Percentiles rank a stretch among this genome's conserved stretches.
Evolutionary conservation across 2,797 vertebrate genomes (phyloP).

Genomic region (Urosaurus nigricauda): DNA sequence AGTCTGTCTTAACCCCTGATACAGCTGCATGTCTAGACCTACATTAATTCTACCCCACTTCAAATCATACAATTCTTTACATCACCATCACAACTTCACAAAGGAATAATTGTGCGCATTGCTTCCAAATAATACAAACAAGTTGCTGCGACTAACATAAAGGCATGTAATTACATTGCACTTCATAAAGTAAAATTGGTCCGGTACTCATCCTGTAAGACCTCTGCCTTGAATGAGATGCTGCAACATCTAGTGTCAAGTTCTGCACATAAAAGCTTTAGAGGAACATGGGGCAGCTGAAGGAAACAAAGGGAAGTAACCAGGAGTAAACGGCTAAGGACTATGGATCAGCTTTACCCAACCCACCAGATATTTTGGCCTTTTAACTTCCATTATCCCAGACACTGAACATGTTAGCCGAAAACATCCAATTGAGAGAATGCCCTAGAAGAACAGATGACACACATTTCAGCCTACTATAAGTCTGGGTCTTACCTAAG

Average conservation of each 20-base stretch:
- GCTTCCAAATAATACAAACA: background rate
- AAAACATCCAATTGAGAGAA: background rate
- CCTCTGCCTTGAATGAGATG: background rate
- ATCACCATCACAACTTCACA: background rate
- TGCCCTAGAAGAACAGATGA: background rate
- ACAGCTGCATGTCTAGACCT: too few species aligned
- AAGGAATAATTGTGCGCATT: background rate
- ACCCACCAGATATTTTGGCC: background rate
- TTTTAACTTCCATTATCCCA: background rate
- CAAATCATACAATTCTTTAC: background rate
- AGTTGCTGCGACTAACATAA: background rate
- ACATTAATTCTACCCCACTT: background rate
- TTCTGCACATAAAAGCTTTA: background rate
- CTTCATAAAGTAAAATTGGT: background rate
- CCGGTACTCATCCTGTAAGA: background rate
- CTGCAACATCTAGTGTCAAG: background rate
- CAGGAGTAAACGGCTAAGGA: background rate
- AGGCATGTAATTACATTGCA: background rate
- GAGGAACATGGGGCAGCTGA: background rate
- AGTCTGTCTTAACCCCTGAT: background rate
- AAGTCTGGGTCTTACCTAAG: too few species aligned
- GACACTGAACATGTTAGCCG: background rate
- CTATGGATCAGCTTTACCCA: too few species aligned
- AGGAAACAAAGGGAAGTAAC: background rate
- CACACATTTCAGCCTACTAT: background rate